Evolutionary conservation across 1,140 invertebrate genomes (phyloP).

Genomic region (Drosophila erecta): DNA sequence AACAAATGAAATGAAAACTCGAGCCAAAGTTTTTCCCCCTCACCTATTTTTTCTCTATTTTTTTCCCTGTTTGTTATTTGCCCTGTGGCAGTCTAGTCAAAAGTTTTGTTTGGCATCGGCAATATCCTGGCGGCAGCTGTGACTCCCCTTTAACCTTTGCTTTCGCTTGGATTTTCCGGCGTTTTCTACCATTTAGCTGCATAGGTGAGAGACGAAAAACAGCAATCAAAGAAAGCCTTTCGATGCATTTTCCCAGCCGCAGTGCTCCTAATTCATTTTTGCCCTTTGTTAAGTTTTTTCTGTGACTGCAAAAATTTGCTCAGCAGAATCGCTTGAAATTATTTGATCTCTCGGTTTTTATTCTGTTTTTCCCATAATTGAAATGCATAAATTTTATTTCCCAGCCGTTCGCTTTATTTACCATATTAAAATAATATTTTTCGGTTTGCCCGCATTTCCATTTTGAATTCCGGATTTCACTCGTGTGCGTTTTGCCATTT

Average conservation of each 20-base stretch:
- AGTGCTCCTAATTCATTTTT: conserved; percentile 72
- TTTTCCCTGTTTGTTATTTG: conserved; percentile 30
- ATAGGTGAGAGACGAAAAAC: conserved; percentile 4
- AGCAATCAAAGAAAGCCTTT: conserved; percentile 44
- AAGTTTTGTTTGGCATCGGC: conserved; percentile 75
- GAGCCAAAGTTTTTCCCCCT: conserved; percentile 48
- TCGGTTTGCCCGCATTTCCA: conserved; percentile 69
- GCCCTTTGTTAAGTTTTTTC: conserved; percentile 2
- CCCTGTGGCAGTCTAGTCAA: conserved; percentile 68
- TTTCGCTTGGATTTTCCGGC: conserved; percentile 20
- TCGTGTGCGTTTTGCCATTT: conserved; percentile 11
- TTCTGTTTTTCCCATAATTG: conserved; percentile 65
- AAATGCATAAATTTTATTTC: conserved; percentile 79
- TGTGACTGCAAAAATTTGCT: conserved; percentile 40
- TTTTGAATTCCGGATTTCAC: conserved; percentile 60
- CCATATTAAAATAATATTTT: conserved; percentile 82
- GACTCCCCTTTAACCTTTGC: conserved; percentile 56
- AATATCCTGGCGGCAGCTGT: conserved; percentile 66
- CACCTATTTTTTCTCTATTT: conserved; percentile 3
- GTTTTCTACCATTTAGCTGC: conserved; percentile 15
- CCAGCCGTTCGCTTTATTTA: conserved; percentile 63
- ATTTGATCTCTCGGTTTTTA: conserved; percentile 36
- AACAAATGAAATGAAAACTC: conserved; percentile 71
- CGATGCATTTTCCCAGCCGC: conserved; percentile 34
- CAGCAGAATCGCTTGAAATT: conserved; percentile 33